phyloP scores from a whole-genome alignment of 2,797 vertebrate species.

The Simalia tracyae region DNA sequence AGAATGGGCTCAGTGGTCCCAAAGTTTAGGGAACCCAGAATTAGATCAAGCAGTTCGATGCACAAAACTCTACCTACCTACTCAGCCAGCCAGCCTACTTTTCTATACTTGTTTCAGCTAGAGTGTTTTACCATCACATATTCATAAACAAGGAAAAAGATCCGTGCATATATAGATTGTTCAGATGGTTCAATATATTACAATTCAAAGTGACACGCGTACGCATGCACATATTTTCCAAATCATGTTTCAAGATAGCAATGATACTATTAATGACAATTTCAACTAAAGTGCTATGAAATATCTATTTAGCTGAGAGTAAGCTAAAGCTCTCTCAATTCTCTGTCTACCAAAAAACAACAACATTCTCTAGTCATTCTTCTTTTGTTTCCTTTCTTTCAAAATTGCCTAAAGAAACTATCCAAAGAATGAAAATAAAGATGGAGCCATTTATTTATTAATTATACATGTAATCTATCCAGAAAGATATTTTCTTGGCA shows the following conservation, averaged over 20 bases:
- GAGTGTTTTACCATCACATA: neutral
- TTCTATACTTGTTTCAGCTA: neutral
- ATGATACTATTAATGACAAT: neutral
- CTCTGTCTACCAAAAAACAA: neutral
- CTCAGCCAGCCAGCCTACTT: no score
- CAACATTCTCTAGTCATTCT: neutral
- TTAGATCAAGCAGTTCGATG: neutral
- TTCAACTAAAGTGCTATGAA: neutral
- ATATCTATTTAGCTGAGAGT: neutral
- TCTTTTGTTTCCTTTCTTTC: neutral
- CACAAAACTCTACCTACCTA: neutral
- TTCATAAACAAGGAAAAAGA: neutral
- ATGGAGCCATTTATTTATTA: neutral
- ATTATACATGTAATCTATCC: neutral
- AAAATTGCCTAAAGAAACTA: neutral
- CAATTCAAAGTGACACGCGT: no score
- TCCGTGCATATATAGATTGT: neutral
- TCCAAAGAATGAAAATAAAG: neutral
- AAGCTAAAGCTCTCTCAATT: neutral
- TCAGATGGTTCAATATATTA: no score
- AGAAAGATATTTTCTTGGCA: neutral
- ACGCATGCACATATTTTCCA: neutral
- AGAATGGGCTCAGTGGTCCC: no score
- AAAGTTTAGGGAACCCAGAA: neutral
- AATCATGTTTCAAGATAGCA: neutral